Conservation (phyloP, 2,888 invertebrate species). For the Therioaphis trifolii region DNA sequence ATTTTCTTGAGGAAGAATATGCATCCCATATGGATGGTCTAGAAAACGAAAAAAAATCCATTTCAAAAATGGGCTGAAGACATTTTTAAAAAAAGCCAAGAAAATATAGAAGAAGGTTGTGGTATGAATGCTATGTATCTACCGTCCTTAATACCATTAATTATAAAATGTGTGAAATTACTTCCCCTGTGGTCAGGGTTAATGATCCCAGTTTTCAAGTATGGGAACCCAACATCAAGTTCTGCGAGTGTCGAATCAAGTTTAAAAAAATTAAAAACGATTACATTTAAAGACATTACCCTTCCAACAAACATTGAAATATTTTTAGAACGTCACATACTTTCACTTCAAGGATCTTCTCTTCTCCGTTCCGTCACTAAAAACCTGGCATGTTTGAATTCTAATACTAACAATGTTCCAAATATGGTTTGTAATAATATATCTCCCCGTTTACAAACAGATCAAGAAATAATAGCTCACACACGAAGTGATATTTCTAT, state of each 20-base stretch:
- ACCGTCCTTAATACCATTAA: conserved; percentile 7
- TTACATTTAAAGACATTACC: conserved; percentile 1
- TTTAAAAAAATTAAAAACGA: conserved; percentile 37
- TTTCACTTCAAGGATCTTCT: conserved; percentile 18
- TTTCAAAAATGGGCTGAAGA: no score
- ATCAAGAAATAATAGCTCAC: background rate
- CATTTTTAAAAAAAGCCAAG: background rate
- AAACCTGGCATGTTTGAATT: background rate
- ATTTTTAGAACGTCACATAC: conserved; percentile 14
- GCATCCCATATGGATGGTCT: no score
- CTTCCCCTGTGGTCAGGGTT: conserved; percentile 40
- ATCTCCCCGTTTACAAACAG: background rate
- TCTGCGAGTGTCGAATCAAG: conserved; percentile 13
- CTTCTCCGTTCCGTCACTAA: background rate
- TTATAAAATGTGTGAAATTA: conserved; percentile 25
- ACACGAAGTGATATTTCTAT: background rate
- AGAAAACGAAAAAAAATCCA: no score
- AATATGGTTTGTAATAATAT: background rate
- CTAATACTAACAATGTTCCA: background rate
- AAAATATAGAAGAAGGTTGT: background rate
- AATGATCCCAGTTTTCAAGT: conserved; percentile 22
- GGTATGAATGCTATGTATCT: conserved; percentile 25
- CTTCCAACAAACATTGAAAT: no score
- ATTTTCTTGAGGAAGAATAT: no score
- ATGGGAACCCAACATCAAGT: conserved; percentile 20